Percentiles rank a stretch among this genome's conserved stretches.
Conservation (phyloP, 1,140 invertebrate species). For the Aphis gossypii region DNA sequence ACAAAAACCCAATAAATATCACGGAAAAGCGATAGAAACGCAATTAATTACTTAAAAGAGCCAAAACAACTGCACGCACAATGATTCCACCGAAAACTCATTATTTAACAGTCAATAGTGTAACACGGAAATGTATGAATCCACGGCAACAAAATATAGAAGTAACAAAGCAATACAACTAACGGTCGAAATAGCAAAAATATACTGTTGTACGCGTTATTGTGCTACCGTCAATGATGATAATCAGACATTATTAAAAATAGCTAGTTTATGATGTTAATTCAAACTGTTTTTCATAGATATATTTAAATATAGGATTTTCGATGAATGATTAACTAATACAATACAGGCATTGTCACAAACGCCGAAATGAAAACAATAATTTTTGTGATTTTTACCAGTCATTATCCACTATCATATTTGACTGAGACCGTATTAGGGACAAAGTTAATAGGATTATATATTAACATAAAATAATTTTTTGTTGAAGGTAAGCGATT, state of each 20-base stretch:
- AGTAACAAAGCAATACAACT: neutral
- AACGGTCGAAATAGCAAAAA: neutral
- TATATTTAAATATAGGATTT: neutral
- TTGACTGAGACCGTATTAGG: neutral
- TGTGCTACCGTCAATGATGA: neutral
- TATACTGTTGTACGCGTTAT: neutral
- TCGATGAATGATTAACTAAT: neutral
- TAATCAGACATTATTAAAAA: too few species aligned
- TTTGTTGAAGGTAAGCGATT: neutral
- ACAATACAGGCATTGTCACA: too few species aligned
- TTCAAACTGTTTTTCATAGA: neutral
- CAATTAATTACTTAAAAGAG: neutral
- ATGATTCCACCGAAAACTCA: neutral
- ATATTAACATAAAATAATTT: neutral
- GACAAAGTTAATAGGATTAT: neutral
- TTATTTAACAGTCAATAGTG: neutral
- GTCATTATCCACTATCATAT: neutral
- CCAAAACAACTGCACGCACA: neutral
- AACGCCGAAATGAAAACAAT: too few species aligned
- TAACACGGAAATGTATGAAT: neutral
- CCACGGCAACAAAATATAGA: neutral
- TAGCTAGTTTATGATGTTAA: neutral
- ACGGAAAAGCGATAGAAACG: neutral
- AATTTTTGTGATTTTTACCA: too few species aligned
- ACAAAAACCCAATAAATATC: neutral